Evolutionary conservation across 2,797 vertebrate species (phyloP).

Genomic region (Chrosomus eos): DNA sequence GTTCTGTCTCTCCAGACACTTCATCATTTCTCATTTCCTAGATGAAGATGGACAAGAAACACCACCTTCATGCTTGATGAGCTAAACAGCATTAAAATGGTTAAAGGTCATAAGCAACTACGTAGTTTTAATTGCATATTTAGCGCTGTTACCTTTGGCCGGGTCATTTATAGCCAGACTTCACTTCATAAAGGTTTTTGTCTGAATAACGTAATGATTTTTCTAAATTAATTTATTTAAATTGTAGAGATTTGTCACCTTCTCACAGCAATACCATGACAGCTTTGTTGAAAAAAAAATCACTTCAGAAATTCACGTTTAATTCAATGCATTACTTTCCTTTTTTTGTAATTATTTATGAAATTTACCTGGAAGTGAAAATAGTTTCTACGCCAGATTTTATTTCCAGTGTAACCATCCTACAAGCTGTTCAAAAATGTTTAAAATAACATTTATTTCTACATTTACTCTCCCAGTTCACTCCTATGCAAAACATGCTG

Average conservation of each 20-base stretch:
- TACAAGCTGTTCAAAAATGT: not conserved
- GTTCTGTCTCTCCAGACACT: slow-evolving; percentile 64
- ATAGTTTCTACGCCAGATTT: no score
- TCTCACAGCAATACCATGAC: not conserved
- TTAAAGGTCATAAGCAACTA: slow-evolving; percentile 25
- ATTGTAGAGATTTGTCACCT: not conserved
- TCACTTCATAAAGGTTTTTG: not conserved
- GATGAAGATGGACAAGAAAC: slow-evolving; percentile 32
- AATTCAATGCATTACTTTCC: not conserved
- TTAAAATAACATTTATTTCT: not conserved
- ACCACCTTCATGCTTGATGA: not conserved
- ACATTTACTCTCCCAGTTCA: not conserved
- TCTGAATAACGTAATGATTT: slow-evolving; percentile 13
- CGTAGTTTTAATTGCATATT: slow-evolving; percentile 64
- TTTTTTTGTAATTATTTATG: not conserved
- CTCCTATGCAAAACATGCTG: not conserved
- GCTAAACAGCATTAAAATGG: slow-evolving; percentile 49
- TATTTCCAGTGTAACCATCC: not conserved
- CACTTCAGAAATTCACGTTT: not conserved
- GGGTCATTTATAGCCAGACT: slow-evolving; percentile 4
- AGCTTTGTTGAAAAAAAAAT: no score
- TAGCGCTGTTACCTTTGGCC: slow-evolving; percentile 58
- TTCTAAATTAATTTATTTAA: not conserved
- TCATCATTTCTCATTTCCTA: slow-evolving; percentile 54
- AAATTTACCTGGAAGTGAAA: no score